These are phyloP conservation scores for Trogon melanurus DNA, from an alignment of 2,113 vertebrate species.

Conservation along the genomic window DNA sequence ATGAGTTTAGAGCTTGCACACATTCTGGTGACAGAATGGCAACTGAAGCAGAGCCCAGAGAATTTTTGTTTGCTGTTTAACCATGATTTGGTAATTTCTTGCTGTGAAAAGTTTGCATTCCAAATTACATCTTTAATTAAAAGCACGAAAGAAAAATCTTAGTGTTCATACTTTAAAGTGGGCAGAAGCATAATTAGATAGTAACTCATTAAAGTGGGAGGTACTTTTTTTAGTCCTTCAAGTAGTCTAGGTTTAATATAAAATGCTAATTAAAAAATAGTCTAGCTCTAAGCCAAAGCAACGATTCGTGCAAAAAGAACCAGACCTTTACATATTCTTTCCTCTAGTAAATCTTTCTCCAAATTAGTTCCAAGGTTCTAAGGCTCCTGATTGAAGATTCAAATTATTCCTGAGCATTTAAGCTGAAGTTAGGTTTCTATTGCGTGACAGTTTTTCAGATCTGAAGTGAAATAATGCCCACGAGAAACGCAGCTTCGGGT, in stretches of 20 bases:
- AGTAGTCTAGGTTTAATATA: constrained; percentile 13
- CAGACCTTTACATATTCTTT: neutral
- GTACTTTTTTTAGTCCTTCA: neutral
- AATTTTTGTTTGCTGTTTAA: neutral
- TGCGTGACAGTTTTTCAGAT: neutral
- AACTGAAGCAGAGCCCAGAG: neutral
- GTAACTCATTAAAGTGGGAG: neutral
- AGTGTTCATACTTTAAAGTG: neutral
- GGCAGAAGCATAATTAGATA: neutral
- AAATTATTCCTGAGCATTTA: neutral
- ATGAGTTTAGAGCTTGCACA: neutral
- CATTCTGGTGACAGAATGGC: neutral
- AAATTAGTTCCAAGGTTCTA: neutral
- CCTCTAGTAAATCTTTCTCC: neutral
- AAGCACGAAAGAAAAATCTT: neutral
- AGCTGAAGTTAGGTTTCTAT: neutral
- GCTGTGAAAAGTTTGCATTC: constrained; percentile 19
- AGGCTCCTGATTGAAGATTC: neutral
- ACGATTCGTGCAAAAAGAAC: neutral
- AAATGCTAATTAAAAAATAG: constrained; percentile 12
- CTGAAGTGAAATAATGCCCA: neutral
- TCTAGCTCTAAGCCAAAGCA: constrained; percentile 6
- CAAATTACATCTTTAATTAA: constrained; percentile 22
- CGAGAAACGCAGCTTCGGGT: neutral
- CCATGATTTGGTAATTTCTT: neutral